A percentile compares a stretch with the other conserved stretches of the same genome.
These are phyloP conservation scores for Stomorhina lunata DNA, from an alignment of 2,888 invertebrate genomes.

Conservation along the genomic window DNA sequence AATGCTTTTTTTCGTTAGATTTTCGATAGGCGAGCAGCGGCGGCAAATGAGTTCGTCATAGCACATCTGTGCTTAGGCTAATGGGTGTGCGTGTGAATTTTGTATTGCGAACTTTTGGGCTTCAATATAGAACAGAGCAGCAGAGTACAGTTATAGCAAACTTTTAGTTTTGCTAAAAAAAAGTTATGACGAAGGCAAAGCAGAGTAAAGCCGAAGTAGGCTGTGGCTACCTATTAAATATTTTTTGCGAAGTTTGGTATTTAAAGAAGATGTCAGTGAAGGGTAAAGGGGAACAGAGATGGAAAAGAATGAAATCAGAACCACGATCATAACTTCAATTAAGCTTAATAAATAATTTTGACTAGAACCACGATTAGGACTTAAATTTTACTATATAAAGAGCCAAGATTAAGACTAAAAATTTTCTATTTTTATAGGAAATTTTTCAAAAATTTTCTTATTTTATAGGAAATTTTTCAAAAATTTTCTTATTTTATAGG, in stretches of 20 bases:
- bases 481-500: too few relatives aligned
- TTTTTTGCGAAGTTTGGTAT: not conserved
- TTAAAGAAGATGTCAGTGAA: not conserved
- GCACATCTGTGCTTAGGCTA: not conserved
- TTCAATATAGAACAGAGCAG: constrained; percentile 39
- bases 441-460: too few relatives aligned
- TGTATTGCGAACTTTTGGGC: not conserved
- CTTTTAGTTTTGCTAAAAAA: constrained; percentile 28
- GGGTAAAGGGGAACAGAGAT: not conserved
- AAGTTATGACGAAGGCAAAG: constrained; percentile 31
- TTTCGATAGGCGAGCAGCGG: constrained; percentile 15
- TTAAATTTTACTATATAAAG: too few relatives aligned
- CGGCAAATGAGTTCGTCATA: too few relatives aligned
- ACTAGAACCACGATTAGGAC: too few relatives aligned
- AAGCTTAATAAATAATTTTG: too few relatives aligned
- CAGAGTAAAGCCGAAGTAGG: not conserved
- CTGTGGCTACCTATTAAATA: constrained; percentile 45
- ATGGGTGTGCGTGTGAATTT: not conserved
- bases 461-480: too few relatives aligned
- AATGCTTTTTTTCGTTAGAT: constrained; percentile 41
- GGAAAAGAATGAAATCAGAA: not conserved
- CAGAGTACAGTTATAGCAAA: constrained; percentile 53
- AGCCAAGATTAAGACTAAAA: too few relatives aligned
- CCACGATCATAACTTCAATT: too few relatives aligned
- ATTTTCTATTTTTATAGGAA: too few relatives aligned